Percentiles rank a stretch among this genome's conserved stretches.
phyloP scores from a whole-genome alignment of 2,888 invertebrate species.

The Drosophila quasianomalipes region DNA sequence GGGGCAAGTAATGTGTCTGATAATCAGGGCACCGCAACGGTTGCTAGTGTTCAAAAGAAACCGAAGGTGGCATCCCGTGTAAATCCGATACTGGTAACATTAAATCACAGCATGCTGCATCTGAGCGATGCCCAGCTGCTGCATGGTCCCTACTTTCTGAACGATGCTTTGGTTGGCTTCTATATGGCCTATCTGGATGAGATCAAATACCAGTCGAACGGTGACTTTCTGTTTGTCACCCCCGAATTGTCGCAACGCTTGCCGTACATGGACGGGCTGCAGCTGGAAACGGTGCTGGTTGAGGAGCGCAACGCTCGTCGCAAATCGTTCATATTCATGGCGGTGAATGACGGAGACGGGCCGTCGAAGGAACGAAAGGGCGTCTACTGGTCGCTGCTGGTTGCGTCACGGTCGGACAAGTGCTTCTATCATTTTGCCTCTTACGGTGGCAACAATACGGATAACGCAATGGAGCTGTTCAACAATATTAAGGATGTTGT shows the following conservation, averaged over 20 bases:
- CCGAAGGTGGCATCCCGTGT: slow-evolving; percentile 62
- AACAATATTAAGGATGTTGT: slow-evolving; percentile 86
- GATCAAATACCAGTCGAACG: slow-evolving; percentile 87
- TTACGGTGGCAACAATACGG: slow-evolving; percentile 88
- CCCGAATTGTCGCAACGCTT: slow-evolving; percentile 93
- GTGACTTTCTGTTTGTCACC: slow-evolving; percentile 90
- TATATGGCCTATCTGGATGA: slow-evolving; percentile 95
- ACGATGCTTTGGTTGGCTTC: slow-evolving; percentile 93
- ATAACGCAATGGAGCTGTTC: slow-evolving; percentile 89
- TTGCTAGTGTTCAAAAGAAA: slow-evolving; percentile 37
- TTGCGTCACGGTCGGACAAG: slow-evolving; percentile 91
- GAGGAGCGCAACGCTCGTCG: slow-evolving; percentile 89
- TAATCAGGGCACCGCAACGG: slow-evolving; percentile 9
- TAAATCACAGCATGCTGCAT: slow-evolving; percentile 87
- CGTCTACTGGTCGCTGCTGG: slow-evolving; percentile 95
- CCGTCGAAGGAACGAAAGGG: slow-evolving; percentile 91
- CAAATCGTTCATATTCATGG: slow-evolving; percentile 92
- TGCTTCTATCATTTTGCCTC: slow-evolving; percentile 94
- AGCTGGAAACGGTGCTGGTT: slow-evolving; percentile 89
- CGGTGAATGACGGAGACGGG: slow-evolving; percentile 91
- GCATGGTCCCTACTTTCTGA: slow-evolving; percentile 93
- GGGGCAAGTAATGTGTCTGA: background rate
- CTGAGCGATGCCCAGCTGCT: slow-evolving; percentile 92
- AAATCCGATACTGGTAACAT: slow-evolving; percentile 89
- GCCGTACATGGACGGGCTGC: slow-evolving; percentile 90